Evolutionary conservation across 2,113 vertebrate genomes (phyloP).

Genomic region (Heliornis fulica): DNA sequence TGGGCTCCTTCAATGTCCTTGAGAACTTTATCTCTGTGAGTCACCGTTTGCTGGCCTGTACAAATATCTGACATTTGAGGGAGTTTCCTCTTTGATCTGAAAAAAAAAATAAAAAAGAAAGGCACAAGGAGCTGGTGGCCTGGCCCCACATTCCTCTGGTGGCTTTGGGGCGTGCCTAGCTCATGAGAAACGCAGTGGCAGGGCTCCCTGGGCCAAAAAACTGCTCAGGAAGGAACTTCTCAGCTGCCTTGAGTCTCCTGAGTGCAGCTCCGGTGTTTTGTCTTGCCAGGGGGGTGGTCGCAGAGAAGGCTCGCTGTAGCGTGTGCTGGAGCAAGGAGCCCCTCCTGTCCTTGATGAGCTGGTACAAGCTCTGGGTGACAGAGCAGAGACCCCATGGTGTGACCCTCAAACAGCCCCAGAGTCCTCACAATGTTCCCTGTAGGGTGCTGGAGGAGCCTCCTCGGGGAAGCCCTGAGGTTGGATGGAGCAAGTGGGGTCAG

Average conservation of each 20-base stretch:
- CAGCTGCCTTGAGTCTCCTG: neutral
- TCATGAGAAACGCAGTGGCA: neutral
- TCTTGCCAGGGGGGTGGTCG: neutral
- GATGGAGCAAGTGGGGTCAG: too few species aligned
- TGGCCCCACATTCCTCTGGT: neutral
- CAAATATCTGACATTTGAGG: neutral
- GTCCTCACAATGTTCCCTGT: neutral
- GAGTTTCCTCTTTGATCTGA: neutral
- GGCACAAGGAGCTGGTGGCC: neutral
- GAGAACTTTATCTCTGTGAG: neutral
- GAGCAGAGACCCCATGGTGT: neutral
- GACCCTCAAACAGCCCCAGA: neutral
- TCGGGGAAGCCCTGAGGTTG: neutral
- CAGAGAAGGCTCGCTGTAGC: neutral
- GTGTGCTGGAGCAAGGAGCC: too few species aligned
- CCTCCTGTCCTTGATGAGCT: rapidly evolving
- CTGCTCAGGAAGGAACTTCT: neutral
- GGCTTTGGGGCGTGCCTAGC: neutral
- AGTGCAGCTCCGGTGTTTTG: neutral
- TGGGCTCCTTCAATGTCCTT: neutral
- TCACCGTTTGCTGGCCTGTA: neutral
- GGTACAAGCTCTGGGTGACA: neutral
- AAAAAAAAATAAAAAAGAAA: neutral
- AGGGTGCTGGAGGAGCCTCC: neutral
- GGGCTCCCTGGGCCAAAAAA: neutral